A percentile compares a stretch with the other conserved stretches of the same genome.
Conservation (phyloP, 2,113 vertebrate genomes). For the Planiliza haematocheilus region DNA sequence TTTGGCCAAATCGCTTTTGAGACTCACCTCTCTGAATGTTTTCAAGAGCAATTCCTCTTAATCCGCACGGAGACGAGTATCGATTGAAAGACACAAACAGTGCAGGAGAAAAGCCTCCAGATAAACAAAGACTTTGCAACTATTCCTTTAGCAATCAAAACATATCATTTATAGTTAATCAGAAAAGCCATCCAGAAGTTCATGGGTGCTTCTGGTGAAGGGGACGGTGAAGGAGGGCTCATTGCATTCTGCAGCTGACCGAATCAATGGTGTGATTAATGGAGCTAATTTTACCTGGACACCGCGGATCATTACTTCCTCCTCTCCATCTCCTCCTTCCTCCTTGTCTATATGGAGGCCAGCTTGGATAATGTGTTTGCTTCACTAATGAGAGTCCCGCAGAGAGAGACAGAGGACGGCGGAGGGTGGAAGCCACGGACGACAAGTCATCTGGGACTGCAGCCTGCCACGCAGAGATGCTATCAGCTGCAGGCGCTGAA, state of each 20-base stretch:
- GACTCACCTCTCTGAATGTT: slow-evolving; percentile 35
- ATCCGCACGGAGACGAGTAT: slow-evolving; percentile 64
- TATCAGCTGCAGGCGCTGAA: slow-evolving; percentile 42
- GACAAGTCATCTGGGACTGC: slow-evolving; percentile 36
- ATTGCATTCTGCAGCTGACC: slow-evolving; percentile 50
- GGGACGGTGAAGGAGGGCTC: slow-evolving; percentile 25
- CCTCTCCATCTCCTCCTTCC: slow-evolving; percentile 58
- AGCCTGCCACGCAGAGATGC: slow-evolving; percentile 33
- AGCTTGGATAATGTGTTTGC: slow-evolving; percentile 60
- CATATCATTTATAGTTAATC: slow-evolving; percentile 58
- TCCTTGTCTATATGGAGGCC: slow-evolving; percentile 41
- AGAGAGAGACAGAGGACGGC: slow-evolving; percentile 55
- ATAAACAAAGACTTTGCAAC: slow-evolving; percentile 46
- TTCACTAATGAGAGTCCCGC: slow-evolving; percentile 68
- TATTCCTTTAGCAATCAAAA: slow-evolving; percentile 45
- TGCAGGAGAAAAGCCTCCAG: slow-evolving; percentile 9
- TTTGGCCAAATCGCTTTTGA: slow-evolving; percentile 19
- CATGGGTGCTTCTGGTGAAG: slow-evolving; percentile 23
- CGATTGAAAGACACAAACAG: slow-evolving; percentile 58
- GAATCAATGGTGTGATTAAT: slow-evolving; percentile 84
- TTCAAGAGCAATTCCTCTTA: slow-evolving; percentile 58
- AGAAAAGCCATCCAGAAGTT: slow-evolving; percentile 26
- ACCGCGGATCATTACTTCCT: slow-evolving; percentile 77
- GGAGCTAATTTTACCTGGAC: slow-evolving; percentile 81
- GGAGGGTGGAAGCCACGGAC: slow-evolving; percentile 51